Percentiles rank a stretch among this genome's conserved stretches.
Evolutionary conservation across 2,888 invertebrate genomes (phyloP).

Genomic region (Chrysolina americana): DNA sequence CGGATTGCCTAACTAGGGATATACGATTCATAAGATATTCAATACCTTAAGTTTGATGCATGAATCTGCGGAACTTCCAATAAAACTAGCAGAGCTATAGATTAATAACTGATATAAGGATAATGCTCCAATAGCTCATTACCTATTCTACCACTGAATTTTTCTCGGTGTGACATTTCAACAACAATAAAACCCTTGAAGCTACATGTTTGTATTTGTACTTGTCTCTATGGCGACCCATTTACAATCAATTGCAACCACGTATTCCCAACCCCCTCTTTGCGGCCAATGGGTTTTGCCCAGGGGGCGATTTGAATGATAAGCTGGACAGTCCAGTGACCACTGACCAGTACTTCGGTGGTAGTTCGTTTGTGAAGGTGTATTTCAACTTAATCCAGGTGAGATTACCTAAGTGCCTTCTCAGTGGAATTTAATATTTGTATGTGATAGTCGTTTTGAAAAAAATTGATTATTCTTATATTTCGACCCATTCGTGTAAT

Average conservation of each 20-base stretch:
- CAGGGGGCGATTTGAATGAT: conserved; percentile 64
- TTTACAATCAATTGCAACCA: conserved; percentile 69
- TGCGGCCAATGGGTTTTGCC: conserved; percentile 62
- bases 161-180: conserved; percentile 27
- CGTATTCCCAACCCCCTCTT: conserved; percentile 64
- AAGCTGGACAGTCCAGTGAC: conserved; percentile 65
- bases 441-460: too few species aligned
- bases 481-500: too few species aligned
- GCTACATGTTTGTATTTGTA: conserved; percentile 66
- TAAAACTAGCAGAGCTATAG: too few species aligned
- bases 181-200: conserved; percentile 34
- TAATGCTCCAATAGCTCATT: neutral
- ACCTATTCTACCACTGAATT: neutral
- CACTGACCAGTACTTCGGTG: conserved; percentile 66
- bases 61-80: too few species aligned
- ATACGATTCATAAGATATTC: too few species aligned
- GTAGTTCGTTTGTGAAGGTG: conserved; percentile 32
- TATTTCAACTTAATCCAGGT: conserved; percentile 34
- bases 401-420: neutral
- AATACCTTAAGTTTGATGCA: too few species aligned
- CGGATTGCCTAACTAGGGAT: too few species aligned
- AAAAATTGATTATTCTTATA: too few species aligned
- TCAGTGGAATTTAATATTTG: neutral
- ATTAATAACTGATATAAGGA: neutral
- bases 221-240: conserved; percentile 66